Evolutionary conservation across 2,888 invertebrate species (phyloP).

Genomic region (Andrena trimmerana): DNA sequence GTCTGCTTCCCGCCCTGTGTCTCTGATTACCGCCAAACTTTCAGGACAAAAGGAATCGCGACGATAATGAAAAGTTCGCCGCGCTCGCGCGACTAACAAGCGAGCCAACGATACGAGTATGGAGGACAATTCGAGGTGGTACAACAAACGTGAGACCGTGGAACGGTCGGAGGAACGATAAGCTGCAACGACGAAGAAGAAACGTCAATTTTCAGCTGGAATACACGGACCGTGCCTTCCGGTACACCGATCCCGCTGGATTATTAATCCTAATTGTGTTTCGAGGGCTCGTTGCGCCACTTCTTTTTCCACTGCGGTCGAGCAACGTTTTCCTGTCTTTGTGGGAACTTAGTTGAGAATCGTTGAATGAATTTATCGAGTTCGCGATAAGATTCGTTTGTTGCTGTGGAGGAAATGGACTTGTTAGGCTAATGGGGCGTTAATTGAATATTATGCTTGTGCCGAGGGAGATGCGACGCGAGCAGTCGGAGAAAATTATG

Average conservation of each 20-base stretch:
- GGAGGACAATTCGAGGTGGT: not conserved
- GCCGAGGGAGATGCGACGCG: too few relatives aligned
- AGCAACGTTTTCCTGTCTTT: not conserved
- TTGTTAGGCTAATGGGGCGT: constrained; percentile 6
- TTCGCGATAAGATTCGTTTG: not conserved
- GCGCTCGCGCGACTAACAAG: constrained; percentile 15
- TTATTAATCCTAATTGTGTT: constrained; percentile 66
- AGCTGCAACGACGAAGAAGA: constrained; percentile 56
- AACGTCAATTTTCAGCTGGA: constrained; percentile 80
- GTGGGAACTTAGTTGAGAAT: not conserved
- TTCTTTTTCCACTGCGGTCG: constrained; percentile 12
- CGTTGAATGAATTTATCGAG: not conserved
- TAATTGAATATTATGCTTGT: not conserved
- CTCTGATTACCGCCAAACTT: constrained; percentile 28
- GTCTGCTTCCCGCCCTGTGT: not conserved
- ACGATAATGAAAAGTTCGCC: constrained; percentile 53
- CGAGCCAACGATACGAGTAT: not conserved
- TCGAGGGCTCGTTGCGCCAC: constrained; percentile 17
- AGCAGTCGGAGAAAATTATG: too few relatives aligned
- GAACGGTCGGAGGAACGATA: constrained; percentile 52
- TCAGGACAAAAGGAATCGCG: constrained; percentile 4
- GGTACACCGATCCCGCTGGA: constrained; percentile 78
- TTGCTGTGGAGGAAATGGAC: not conserved
- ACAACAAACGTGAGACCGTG: not conserved
- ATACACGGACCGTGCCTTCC: constrained; percentile 81